Percentiles rank a stretch among this genome's conserved stretches.
Conservation (phyloP, 2,113 vertebrate species). For the Emydura subglobosa region DNA sequence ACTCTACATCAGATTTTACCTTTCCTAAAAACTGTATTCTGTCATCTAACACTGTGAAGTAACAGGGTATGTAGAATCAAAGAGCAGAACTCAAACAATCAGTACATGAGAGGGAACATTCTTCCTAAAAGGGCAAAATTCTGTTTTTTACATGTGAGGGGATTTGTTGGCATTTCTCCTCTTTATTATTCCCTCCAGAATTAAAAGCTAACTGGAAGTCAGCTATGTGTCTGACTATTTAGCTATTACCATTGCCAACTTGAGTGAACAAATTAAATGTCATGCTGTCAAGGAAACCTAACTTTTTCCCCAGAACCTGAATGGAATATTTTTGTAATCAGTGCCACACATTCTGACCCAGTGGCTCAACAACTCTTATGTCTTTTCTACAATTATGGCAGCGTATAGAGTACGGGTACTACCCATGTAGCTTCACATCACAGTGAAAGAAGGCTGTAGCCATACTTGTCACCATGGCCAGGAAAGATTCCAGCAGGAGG, state of each 20-base stretch:
- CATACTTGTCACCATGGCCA: background rate
- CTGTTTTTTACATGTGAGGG: background rate
- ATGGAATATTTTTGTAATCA: background rate
- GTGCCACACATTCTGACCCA: background rate
- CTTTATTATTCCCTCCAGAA: background rate
- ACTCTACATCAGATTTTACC: background rate
- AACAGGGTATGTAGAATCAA: background rate
- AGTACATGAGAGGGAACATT: background rate
- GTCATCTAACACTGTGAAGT: background rate
- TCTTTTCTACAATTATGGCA: background rate
- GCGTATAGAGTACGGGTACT: background rate
- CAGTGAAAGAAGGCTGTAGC: background rate
- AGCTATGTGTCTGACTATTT: background rate
- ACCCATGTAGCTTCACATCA: background rate
- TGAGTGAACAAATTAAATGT: background rate
- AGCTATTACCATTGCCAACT: background rate
- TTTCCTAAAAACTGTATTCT: background rate
- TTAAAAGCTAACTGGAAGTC: background rate
- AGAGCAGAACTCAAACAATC: background rate
- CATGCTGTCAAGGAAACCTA: background rate
- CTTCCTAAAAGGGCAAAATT: background rate
- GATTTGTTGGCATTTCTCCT: background rate
- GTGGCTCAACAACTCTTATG: background rate
- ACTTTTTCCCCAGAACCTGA: background rate
- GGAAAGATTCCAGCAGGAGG: background rate